Evolutionary conservation across 1,140 invertebrate genomes (phyloP).

Genomic region (Zaprionus africanus): DNA sequence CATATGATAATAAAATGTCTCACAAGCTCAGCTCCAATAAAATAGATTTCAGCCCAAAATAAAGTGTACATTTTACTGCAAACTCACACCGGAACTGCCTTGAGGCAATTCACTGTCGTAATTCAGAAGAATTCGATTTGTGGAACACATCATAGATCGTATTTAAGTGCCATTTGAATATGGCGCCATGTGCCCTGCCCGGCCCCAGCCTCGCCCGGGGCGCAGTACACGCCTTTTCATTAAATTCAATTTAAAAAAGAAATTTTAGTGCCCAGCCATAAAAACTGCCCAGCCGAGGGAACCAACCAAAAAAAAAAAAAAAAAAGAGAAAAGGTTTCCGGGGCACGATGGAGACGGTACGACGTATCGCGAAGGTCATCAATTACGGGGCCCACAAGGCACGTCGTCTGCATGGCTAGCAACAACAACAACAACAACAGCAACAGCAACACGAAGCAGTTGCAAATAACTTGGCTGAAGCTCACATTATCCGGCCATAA

Average conservation of each 20-base stretch:
- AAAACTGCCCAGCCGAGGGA: constrained; percentile 58
- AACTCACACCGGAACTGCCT: background rate
- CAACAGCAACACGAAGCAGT: constrained; percentile 49
- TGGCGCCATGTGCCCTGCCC: constrained; percentile 56
- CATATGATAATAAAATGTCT: background rate
- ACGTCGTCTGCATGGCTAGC: constrained; percentile 49
- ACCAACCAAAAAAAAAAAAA: constrained; percentile 32
- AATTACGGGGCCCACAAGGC: constrained; percentile 69
- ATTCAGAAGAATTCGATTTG: constrained; percentile 29
- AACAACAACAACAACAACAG: constrained; percentile 25
- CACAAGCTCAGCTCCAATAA: background rate
- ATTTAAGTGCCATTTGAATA: constrained; percentile 78
- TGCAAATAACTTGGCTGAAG: constrained; percentile 80
- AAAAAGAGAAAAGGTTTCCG: constrained; percentile 57
- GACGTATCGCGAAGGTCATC: constrained; percentile 79
- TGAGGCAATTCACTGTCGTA: background rate
- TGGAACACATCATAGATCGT: constrained; percentile 54
- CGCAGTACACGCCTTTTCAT: constrained; percentile 70
- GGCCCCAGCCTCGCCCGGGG: background rate
- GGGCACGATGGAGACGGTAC: constrained; percentile 42
- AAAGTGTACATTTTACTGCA: background rate
- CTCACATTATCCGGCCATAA: constrained; percentile 79
- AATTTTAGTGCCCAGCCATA: constrained; percentile 78
- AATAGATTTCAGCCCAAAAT: background rate
- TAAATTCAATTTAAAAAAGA: constrained; percentile 79